Conservation (phyloP, 2,797 vertebrate species). For the Petrocephalus sullivani region DNA sequence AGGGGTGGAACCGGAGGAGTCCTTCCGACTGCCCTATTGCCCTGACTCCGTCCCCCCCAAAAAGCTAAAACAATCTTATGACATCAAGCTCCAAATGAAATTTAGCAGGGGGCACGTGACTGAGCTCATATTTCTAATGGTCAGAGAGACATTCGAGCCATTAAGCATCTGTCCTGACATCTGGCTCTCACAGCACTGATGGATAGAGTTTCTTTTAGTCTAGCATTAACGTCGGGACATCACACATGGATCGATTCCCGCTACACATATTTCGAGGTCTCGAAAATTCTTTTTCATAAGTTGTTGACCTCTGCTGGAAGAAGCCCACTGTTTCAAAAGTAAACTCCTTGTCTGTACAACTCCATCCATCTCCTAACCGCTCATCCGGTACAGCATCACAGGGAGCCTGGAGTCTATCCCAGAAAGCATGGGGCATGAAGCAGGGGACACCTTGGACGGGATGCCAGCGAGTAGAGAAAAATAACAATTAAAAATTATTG, state of each 20-base stretch:
- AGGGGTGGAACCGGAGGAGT: background rate
- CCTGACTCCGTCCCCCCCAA: background rate
- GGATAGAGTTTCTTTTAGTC: slow-evolving; percentile 23
- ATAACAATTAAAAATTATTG: background rate
- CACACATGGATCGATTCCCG: background rate
- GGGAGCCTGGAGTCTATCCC: background rate
- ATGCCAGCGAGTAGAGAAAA: background rate
- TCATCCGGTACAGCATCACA: background rate
- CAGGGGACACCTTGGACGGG: background rate
- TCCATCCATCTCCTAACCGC: background rate
- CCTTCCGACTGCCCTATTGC: background rate
- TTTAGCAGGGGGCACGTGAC: background rate
- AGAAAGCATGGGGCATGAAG: background rate
- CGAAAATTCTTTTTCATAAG: background rate
- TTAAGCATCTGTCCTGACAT: background rate
- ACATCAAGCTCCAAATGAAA: background rate
- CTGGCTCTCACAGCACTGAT: slow-evolving; percentile 16
- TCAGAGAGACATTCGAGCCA: background rate
- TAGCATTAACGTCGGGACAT: slow-evolving; percentile 25
- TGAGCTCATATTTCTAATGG: background rate
- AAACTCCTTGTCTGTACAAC: background rate
- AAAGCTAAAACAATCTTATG: background rate
- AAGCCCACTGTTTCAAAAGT: background rate
- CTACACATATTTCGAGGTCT: slow-evolving; percentile 44
- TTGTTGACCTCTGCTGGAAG: background rate